Percentiles rank a stretch among this genome's conserved stretches.
Evolutionary conservation across 1,140 invertebrate genomes (phyloP).

Genomic region (Pachyrhynchus sulphureomaculatus): DNA sequence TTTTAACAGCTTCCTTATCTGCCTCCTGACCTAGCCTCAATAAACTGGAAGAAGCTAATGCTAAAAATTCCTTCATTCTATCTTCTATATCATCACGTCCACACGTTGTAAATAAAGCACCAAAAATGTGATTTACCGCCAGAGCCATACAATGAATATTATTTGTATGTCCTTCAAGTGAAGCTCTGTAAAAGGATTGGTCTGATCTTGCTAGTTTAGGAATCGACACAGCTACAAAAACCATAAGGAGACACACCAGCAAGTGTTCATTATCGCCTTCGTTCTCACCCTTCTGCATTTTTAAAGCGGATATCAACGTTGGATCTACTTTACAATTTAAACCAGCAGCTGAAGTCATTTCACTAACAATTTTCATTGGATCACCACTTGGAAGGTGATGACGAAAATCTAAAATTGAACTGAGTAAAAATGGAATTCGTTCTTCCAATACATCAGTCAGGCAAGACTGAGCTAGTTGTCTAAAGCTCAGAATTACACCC

Average conservation of each 20-base stretch:
- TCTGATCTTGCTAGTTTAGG: constrained; percentile 93
- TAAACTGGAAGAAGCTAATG: constrained; percentile 92
- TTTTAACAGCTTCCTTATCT: constrained; percentile 90
- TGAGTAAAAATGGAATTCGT: constrained; percentile 94
- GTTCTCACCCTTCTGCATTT: constrained; percentile 81
- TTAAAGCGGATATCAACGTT: constrained; percentile 83
- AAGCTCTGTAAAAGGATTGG: constrained; percentile 84
- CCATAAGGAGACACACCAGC: constrained; percentile 94
- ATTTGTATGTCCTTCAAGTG: constrained; percentile 93
- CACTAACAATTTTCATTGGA: constrained; percentile 88
- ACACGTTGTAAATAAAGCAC: constrained; percentile 93
- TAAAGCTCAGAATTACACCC: constrained; percentile 95
- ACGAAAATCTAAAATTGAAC: constrained; percentile 92
- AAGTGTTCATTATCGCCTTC: constrained; percentile 85
- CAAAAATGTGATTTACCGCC: constrained; percentile 96
- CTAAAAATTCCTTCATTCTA: constrained; percentile 97
- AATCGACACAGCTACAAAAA: constrained; percentile 97
- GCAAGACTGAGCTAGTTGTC: constrained; percentile 89
- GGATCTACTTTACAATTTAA: constrained; percentile 93
- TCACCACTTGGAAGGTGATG: constrained; percentile 90
- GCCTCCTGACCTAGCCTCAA: constrained; percentile 91
- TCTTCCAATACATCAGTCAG: constrained; percentile 92
- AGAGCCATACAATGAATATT: constrained; percentile 97
- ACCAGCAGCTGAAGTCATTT: constrained; percentile 96
- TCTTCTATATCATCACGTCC: constrained; percentile 95